Percentiles rank a stretch among this genome's conserved stretches.
Conservation (phyloP, 2,113 vertebrate genomes). For the Apodemus speciosus region DNA sequence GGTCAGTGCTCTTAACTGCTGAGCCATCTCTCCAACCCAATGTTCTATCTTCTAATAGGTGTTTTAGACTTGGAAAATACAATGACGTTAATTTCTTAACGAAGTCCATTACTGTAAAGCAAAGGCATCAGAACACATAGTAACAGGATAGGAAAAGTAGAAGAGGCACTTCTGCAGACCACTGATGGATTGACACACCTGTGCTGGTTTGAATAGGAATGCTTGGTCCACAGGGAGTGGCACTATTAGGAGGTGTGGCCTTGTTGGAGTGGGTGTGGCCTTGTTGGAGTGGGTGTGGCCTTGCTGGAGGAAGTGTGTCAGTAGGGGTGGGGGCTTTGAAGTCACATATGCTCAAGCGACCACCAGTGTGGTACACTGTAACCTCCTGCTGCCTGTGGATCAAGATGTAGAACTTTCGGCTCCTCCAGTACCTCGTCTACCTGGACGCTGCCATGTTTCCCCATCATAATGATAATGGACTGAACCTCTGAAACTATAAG, state of each 20-base stretch:
- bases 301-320: background rate
- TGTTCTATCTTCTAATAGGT: background rate
- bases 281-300: background rate
- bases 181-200: constrained; percentile 31
- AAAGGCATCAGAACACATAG: constrained; percentile 42
- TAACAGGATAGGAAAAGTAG: background rate
- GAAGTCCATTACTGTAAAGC: constrained; percentile 2
- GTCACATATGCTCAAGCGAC: background rate
- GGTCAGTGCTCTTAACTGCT: too few relatives aligned
- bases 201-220: background rate
- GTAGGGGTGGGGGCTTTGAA: background rate
- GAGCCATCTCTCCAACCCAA: background rate
- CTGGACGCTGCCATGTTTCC: background rate
- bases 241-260: background rate
- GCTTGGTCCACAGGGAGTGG: background rate
- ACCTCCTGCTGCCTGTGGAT: background rate
- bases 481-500: background rate
- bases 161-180: constrained; percentile 59
- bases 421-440: background rate
- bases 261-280: background rate
- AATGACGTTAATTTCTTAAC: constrained; percentile 6
- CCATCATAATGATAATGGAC: background rate
- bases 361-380: background rate
- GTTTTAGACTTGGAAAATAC: background rate
- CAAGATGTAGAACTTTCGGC: background rate